Percentiles rank a stretch among this genome's conserved stretches.
Conservation (phyloP, 2,797 vertebrate genomes). For the Labroides dimidiatus region DNA sequence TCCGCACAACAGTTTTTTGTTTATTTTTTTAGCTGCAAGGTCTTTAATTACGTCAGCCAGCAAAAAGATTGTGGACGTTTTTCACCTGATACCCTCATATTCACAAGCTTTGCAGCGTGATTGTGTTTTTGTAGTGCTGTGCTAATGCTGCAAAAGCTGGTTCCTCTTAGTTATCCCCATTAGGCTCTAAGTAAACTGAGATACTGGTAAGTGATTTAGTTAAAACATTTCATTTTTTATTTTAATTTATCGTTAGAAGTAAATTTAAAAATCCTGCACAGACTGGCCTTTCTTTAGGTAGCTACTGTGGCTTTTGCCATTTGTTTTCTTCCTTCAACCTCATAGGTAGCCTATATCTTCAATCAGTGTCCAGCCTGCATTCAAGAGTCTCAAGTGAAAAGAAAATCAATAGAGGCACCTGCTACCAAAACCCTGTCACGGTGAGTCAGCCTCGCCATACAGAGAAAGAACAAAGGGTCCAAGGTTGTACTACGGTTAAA, state of each 20-base stretch:
- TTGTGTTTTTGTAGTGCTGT: no score
- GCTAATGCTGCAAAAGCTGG: not conserved
- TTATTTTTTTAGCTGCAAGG: no score
- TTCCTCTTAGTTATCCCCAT: not conserved
- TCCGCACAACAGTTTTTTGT: not conserved
- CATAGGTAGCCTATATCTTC: not conserved
- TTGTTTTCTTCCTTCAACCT: not conserved
- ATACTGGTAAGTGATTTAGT: not conserved
- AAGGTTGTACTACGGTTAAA: slow-evolving; percentile 32
- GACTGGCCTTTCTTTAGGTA: not conserved
- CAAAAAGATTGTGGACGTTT: not conserved
- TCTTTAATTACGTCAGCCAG: no score
- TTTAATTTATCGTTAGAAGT: no score
- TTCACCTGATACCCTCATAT: not conserved
- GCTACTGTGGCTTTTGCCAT: not conserved
- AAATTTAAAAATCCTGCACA: not conserved
- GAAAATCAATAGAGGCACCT: not conserved
- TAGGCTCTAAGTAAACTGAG: not conserved
- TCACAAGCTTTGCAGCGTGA: not conserved
- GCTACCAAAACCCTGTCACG: not conserved
- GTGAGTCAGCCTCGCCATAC: not conserved
- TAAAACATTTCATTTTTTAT: not conserved
- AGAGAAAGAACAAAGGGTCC: slow-evolving; percentile 7
- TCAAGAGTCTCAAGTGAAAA: not conserved
- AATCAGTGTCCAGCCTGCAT: not conserved